Conservation (phyloP, 2,113 vertebrate genomes). For the Callocephalon fimbriatum region DNA sequence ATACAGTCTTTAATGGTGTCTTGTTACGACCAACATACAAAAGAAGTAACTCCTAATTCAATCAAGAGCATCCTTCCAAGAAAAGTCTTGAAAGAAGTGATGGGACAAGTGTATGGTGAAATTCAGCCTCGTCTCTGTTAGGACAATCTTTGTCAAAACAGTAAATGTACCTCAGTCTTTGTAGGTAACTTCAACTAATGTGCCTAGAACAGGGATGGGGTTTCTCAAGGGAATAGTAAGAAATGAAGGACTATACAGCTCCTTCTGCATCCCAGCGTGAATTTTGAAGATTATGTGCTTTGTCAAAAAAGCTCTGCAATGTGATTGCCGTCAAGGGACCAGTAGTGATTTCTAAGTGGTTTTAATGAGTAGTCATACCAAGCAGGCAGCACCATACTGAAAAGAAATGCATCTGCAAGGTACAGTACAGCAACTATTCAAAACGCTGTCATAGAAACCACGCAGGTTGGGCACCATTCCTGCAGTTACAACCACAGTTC, state of each 20-base stretch:
- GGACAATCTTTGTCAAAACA: not conserved
- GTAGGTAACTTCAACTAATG: not conserved
- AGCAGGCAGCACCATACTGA: not conserved
- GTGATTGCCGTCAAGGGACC: not conserved
- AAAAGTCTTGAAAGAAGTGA: not conserved
- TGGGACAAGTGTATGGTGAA: not conserved
- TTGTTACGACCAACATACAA: not conserved
- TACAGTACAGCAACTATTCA: not conserved
- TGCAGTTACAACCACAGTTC: not conserved
- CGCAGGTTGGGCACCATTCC: not conserved
- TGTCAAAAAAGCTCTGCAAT: not conserved
- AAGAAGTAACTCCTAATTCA: not conserved
- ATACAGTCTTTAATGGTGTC: fast-evolving
- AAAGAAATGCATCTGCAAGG: not conserved
- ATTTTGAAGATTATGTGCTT: not conserved
- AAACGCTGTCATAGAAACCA: not conserved
- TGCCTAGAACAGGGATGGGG: fast-evolving
- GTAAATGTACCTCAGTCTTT: not conserved
- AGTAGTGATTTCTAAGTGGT: not conserved
- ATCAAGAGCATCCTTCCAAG: not conserved
- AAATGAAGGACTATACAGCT: not conserved
- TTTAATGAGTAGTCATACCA: not conserved
- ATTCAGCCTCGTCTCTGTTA: not conserved
- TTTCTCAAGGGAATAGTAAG: not conserved
- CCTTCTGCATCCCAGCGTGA: not conserved